phyloP scores from a whole-genome alignment of 2,888 invertebrate species.

The Rhagonycha lutea region DNA sequence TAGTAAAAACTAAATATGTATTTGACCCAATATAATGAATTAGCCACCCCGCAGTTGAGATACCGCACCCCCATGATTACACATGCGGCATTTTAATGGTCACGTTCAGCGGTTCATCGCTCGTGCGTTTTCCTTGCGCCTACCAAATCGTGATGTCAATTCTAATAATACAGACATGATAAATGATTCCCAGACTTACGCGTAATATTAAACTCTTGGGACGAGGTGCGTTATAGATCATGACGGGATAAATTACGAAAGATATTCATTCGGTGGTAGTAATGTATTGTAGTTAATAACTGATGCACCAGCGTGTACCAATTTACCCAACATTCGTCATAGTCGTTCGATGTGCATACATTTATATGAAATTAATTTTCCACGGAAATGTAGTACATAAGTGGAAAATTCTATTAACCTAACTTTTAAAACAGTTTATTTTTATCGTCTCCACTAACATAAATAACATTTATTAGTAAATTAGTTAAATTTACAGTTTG shows the following conservation, averaged over 20 bases:
- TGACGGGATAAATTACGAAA: slow-evolving; percentile 26
- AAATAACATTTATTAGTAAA: neutral
- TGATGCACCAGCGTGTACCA: neutral
- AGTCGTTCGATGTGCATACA: neutral
- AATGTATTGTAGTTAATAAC: slow-evolving; percentile 9
- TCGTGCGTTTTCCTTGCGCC: slow-evolving; percentile 59
- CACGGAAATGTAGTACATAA: neutral
- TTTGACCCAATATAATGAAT: slow-evolving; percentile 15
- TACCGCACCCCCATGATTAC: slow-evolving; percentile 33
- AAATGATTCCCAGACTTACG: slow-evolving; percentile 39
- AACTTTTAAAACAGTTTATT: neutral
- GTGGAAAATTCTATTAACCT: neutral
- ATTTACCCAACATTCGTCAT: neutral
- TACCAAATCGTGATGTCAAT: slow-evolving; percentile 56
- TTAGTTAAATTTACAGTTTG: neutral
- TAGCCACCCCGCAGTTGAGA: slow-evolving; percentile 15
- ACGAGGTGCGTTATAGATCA: slow-evolving; percentile 28
- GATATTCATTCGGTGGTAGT: slow-evolving; percentile 30
- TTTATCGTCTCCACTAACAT: neutral
- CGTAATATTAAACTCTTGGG: slow-evolving; percentile 39
- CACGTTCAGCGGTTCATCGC: slow-evolving; percentile 41
- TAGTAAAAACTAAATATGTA: slow-evolving; percentile 20
- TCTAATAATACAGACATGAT: slow-evolving; percentile 40
- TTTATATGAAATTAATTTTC: neutral
- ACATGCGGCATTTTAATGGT: slow-evolving; percentile 42